Conservation (phyloP, 2,888 invertebrate species). For the Drosophila infuscata region DNA sequence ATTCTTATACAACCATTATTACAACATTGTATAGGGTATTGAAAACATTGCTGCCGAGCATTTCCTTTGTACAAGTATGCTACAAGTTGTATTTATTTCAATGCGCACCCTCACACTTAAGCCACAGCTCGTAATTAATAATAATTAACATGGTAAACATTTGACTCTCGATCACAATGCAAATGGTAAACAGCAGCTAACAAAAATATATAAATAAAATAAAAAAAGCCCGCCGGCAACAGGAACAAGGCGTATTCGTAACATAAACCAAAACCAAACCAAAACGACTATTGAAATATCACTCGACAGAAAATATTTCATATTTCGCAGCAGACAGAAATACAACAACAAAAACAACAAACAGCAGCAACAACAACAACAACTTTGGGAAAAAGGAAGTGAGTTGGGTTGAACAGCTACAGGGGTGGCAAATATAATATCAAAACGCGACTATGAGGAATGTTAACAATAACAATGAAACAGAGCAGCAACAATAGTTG, state of each 20-base stretch:
- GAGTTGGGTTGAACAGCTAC: not conserved
- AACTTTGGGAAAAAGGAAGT: not conserved
- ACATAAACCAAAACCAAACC: slow-evolving; percentile 17
- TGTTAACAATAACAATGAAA: slow-evolving; percentile 75
- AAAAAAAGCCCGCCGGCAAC: slow-evolving; percentile 33
- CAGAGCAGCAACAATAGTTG: slow-evolving; percentile 13
- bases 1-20: too few species aligned
- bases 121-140: slow-evolving; percentile 43
- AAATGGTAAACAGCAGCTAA: slow-evolving; percentile 19
- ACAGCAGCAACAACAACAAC: not conserved
- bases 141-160: slow-evolving; percentile 69
- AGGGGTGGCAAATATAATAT: slow-evolving; percentile 29
- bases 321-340: slow-evolving; percentile 36
- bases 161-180: slow-evolving; percentile 47
- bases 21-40: too few species aligned
- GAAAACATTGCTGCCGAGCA: not conserved
- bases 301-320: slow-evolving; percentile 40
- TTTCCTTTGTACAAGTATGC: not conserved
- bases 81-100: slow-evolving; percentile 17
- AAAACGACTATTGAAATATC: slow-evolving; percentile 48
- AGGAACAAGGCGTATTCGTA: slow-evolving; percentile 40
- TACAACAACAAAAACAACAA: not conserved
- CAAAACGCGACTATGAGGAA: slow-evolving; percentile 59
- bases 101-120: slow-evolving; percentile 24
- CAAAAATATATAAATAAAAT: not conserved